These are phyloP conservation scores for Camponotus pennsylvanicus DNA, from an alignment of 1,140 invertebrate species.

Conservation along the genomic window DNA sequence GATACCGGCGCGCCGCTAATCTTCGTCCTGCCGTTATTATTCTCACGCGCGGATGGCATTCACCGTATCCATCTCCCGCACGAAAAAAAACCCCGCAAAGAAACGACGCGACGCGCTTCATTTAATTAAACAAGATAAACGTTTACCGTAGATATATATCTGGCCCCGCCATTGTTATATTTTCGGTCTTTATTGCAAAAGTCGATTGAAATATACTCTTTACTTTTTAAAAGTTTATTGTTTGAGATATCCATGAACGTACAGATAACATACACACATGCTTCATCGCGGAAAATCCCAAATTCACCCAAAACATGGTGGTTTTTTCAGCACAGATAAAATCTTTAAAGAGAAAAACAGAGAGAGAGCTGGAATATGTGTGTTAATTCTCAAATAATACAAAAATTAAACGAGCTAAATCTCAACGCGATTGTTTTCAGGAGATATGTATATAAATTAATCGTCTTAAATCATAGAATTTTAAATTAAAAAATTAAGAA, in stretches of 20 bases:
- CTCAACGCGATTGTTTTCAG: background rate
- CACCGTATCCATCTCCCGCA: background rate
- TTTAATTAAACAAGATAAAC: conserved; percentile 70
- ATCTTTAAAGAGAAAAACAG: background rate
- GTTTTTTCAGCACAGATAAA: background rate
- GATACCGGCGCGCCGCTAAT: background rate
- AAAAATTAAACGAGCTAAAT: background rate
- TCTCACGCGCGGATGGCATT: background rate
- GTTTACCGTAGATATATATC: conserved; percentile 50
- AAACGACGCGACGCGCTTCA: conserved; percentile 39
- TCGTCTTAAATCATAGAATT: background rate
- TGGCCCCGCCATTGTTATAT: conserved; percentile 56
- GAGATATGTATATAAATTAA: background rate
- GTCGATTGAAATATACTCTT: conserved; percentile 41
- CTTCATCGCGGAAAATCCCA: background rate
- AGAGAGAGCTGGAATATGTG: conserved; percentile 1
- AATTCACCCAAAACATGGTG: background rate
- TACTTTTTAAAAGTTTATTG: conserved; percentile 20
- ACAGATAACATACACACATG: background rate
- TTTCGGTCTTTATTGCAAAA: conserved; percentile 22
- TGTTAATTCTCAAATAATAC: background rate
- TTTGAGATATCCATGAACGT: conserved; percentile 25
- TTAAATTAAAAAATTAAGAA: conserved; percentile 4
- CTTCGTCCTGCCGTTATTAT: conserved; percentile 31
- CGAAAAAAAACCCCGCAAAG: background rate